Base-by-base conservation (phyloP, 2,113 vertebrate species). In the Phycodurus eques region DNA sequence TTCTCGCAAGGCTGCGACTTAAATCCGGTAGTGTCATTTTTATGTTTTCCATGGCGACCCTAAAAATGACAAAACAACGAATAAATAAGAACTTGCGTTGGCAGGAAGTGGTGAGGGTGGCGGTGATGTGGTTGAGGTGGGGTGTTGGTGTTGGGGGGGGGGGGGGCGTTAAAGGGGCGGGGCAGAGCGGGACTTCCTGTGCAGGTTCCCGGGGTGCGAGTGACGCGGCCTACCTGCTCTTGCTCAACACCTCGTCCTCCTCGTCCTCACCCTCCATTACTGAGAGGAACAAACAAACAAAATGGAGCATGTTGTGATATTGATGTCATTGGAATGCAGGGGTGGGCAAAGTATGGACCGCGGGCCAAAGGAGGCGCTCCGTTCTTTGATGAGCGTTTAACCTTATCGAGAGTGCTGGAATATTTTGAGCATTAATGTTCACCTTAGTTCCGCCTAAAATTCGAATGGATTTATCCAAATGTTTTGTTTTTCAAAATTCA, bases 211-310 rank as follows among this genome's bases (percentile, higher is more conserved):
- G 77, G 68, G 68, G 67, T 70, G 65, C 63, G 2, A 27, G 78
- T 46, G 60, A 85, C 83, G 81, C 85, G 86, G 89, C 96, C 93
- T 98, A 99, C 97, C 97, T 99, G 92, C 95, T 94, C 87, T 90
- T 94, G 87, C 89, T 93, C 88, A 90, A 94, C 86, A 61, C 31
- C 59, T 61, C 59, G 35, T 96, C 95, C 78, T 95, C 94, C 33
- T 96, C 93, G 35, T 96, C 94, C 67, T 94, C 93, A 39, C 73
- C 78, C 74, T 75, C 94, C 93, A 93, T 92, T 91, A 93, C 96
- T 98, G 90, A 4, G 33, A 67, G 31, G 0, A 73, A 80, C 66
- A 82, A 51, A 59, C 42, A 68, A 53, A 53, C 5, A 61, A 35
- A 61, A 35, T 4, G 9, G 19, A 43, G 1, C 8, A 43, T n/a